Base-by-base conservation (phyloP, 2,797 vertebrate genomes). In the Alauda arvensis region DNA sequence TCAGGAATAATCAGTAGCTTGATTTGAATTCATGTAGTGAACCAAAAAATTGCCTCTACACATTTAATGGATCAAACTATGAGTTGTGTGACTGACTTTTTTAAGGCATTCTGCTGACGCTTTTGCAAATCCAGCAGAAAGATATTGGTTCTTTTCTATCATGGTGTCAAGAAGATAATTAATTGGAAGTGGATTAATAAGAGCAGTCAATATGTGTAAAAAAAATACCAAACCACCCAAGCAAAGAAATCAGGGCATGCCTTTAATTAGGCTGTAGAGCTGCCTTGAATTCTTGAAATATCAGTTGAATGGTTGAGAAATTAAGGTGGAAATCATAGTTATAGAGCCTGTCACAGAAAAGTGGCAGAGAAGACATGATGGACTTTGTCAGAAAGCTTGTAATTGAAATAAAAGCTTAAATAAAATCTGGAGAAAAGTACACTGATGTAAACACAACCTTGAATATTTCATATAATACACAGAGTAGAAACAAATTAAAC, bases 261-360 rank as follows among this genome's bases (percentile, higher is more conserved):
- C 26, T 91, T 87, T 87, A 87, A 76, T 71, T 94, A 84, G 37
- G 23, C 76, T 87, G 56, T 68, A n/a, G 45, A 88, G 46, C 42
- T 70, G 16, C 74, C 25, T 33, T 66, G 66, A 71, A 43, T 48
- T 86, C 42, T 84, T 90, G 49, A 83, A 89, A 40, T 77, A 67
- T 26, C 23, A 28, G 12, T 42, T 82, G 52, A 62, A 71, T 83
- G 49, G 23, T 60, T 93, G 53, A 77, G 57, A 85, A 89, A 84
- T 83, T 26, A 55, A 56, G 34, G 45, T 79, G 49, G 48, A 87
- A 91, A 72, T 72, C 74, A 29, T 12, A 49, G 53, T 86, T 28
- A 11, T 14, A 60, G 23, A 61, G 14, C 52, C 14, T 56, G 29
- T 78, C 24, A 31, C 3, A 0, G 70, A 52, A 39, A 49, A 81